Evolutionary conservation across 2,797 vertebrate species (phyloP).

Genomic region (Picus viridis): DNA sequence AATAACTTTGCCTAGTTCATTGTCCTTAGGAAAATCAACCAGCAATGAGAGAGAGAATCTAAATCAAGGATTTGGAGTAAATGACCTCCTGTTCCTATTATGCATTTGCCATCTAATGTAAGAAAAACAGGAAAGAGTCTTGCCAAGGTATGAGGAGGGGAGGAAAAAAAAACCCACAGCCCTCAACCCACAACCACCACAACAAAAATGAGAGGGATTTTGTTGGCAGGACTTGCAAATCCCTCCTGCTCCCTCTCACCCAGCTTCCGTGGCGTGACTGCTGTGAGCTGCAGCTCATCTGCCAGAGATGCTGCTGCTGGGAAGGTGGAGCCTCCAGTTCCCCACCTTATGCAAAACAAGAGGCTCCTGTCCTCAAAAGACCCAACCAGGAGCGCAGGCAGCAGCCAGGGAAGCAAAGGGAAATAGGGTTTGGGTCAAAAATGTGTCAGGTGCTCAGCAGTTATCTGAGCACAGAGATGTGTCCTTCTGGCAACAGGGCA

Average conservation of each 20-base stretch:
- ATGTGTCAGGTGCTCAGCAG: not conserved
- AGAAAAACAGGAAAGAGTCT: slow-evolving; percentile 56
- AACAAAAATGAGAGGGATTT: slow-evolving; percentile 9
- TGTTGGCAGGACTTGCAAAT: slow-evolving; percentile 29
- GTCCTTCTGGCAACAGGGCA: not conserved
- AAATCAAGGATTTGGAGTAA: not conserved
- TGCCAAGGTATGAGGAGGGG: slow-evolving; percentile 34
- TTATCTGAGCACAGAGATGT: not conserved
- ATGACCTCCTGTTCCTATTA: slow-evolving; percentile 27
- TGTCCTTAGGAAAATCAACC: slow-evolving; percentile 8
- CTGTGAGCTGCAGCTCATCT: not conserved
- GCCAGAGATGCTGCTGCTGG: not conserved
- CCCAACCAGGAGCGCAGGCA: not conserved
- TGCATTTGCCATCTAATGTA: not conserved
- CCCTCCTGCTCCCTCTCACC: slow-evolving; percentile 3
- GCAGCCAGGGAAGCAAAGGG: not conserved
- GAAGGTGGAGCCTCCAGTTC: not conserved
- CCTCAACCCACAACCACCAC: not conserved
- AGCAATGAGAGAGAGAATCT: not conserved
- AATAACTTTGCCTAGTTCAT: not conserved
- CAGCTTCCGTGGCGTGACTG: not conserved
- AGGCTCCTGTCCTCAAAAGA: not conserved
- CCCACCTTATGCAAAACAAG: not conserved
- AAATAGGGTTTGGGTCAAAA: not conserved
- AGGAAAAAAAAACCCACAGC: not conserved